Base-by-base conservation (phyloP, 1,140 invertebrate genomes). In the Hylaeus anthracinus region DNA sequence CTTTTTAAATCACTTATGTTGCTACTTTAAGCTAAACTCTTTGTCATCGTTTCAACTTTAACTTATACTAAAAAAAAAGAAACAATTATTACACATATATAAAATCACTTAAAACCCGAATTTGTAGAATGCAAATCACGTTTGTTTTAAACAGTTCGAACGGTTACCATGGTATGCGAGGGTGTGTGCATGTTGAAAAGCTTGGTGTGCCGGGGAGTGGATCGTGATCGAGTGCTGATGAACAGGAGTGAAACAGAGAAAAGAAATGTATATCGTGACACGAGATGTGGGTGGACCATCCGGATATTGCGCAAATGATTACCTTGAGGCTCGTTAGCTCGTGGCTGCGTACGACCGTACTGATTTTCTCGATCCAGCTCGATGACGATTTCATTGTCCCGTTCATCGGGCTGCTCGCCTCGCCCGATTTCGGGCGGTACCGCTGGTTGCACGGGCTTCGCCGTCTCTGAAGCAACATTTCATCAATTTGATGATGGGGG, bases 301-400 rank as follows among this genome's bases (percentile, higher is more conserved):
- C 64, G 71, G 65, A 84, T 77, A 76, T 81, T 76, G 79, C 65
- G 80, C 61, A 85, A 84, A 86, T 85, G 73, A 86, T 93, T 93
- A 94, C 93, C 93, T 94, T 93, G 93, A 79, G 93, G 93, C 85
- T 94, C 92, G 89, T 93, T 94, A 85, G 93, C 92, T 89, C 93
- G 91, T 67, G 92, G 93, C 83, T 94, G 93, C 56, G 92, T 94
- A 85, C 92, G 92, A 90, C 92, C 92, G 89, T 93, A 94, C 86
- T 93, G 93, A 91, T 93, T 94, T 89, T 93, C 92, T 85, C 90
- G 92, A 90, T 94, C 93, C 92, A 94, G 88, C 84, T 92, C 92
- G 91, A 94, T 93, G 92, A 94, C 92, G 88, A 94, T 93, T 91
- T 93, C 93, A 91, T 93, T 94, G 88, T 93, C 92, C 84, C 90